Base-by-base conservation (phyloP, 2,797 vertebrate genomes). In the Amblyopsis hoosieri region DNA sequence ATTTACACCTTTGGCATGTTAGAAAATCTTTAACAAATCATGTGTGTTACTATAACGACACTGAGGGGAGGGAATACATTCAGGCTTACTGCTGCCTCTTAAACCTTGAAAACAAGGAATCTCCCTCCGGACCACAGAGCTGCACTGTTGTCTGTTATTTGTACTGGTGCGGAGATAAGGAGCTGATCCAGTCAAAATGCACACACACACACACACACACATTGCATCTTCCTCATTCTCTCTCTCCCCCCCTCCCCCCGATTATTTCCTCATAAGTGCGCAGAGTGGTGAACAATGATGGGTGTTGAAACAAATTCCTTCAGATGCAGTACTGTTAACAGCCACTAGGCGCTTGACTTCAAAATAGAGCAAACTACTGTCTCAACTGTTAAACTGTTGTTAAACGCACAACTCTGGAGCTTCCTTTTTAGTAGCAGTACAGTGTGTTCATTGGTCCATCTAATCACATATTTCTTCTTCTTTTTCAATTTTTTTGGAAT, bases 141-240 rank as follows among this genome's bases (percentile, higher is more conserved):
- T 74, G 74, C 60, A 75, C 58, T 84, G 54, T 70, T 80, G 72
- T 72, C 67, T 74, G 53, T 63, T 61, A 54, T 60, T 57, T 73
- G 17, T 29, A 60, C 56, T 64, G n/a, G 13, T 29, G 15, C 46
- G 23, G 45, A 12, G 54, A 62, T 55, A 64, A 60, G 45, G 29
- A 64, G 45, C 33, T 12, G 53, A 54, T 45, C 59, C 31, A 15
- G 54, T 29, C 23, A 29, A 29, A 29, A 29, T 29, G 23, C 23
- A 4, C 23, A 29, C 23, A 23, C 23, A 23, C 23, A 23, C 23
- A 23, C 23, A 29, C 23, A 4, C 23, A 29, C 23, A 29, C 0
- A 29, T 29, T 29, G 23, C 23, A 29, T 29, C 23, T 29, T 51
- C n/a, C 13, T 57, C 46, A 8, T 10, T 33, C 17, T 45, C 17